Percentiles rank a stretch among this genome's conserved stretches.
Conservation (phyloP, 2,888 invertebrate species). For the Napeogenes inachia region DNA sequence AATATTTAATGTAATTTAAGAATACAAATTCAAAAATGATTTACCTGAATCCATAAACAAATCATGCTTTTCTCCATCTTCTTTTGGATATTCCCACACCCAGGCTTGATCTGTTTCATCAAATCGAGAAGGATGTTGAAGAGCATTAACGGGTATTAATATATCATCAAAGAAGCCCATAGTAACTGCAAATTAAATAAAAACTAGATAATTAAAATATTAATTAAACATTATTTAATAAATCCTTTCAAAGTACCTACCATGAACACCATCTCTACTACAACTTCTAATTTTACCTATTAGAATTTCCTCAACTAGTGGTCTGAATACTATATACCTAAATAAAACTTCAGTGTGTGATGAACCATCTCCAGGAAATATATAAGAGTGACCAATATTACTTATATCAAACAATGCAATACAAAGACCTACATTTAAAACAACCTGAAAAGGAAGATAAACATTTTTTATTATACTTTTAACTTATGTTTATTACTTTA, state of each 20-base stretch:
- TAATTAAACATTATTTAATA: too few relatives aligned
- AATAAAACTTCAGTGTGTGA: slow-evolving; percentile 96
- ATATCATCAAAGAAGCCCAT: slow-evolving; percentile 98
- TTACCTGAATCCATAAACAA: slow-evolving; percentile 94
- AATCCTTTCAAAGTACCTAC: slow-evolving; percentile 58
- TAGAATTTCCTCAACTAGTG: slow-evolving; percentile 94
- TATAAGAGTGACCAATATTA: slow-evolving; percentile 92
- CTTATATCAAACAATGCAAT: slow-evolving; percentile 95
- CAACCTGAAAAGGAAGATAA: slow-evolving; percentile 80
- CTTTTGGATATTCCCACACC: slow-evolving; percentile 97
- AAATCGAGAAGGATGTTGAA: slow-evolving; percentile 96
- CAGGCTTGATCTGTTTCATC: slow-evolving; percentile 95
- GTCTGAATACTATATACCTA: slow-evolving; percentile 96
- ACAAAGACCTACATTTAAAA: slow-evolving; percentile 95
- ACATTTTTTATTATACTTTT: too few relatives aligned
- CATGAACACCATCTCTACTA: slow-evolving; percentile 93
- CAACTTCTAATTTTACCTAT: slow-evolving; percentile 95
- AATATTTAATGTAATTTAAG: slow-evolving; percentile 5
- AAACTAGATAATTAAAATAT: too few relatives aligned
- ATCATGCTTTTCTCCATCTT: slow-evolving; percentile 89
- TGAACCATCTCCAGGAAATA: slow-evolving; percentile 96
- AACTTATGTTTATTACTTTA: too few relatives aligned
- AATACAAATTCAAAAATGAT: background rate
- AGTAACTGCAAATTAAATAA: slow-evolving; percentile 81
- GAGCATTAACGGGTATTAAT: slow-evolving; percentile 90